These are phyloP conservation scores for Pammene fasciana DNA, from an alignment of 2,888 invertebrate genomes.

Conservation along the genomic window DNA sequence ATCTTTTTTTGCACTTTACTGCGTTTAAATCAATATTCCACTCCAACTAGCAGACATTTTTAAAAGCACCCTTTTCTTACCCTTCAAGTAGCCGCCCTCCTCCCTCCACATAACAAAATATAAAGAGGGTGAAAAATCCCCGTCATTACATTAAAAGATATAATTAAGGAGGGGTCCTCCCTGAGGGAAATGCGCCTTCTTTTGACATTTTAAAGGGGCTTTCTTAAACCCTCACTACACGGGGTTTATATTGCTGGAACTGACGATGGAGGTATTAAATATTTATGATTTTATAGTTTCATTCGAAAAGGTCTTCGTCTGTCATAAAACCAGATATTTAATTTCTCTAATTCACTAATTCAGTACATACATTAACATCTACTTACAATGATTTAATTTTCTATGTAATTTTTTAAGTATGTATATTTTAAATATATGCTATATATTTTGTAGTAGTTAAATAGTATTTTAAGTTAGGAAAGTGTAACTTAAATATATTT, in stretches of 20 bases:
- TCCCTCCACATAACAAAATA: constrained; percentile 56
- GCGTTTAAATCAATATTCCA: neutral
- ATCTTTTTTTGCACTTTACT: too few relatives aligned
- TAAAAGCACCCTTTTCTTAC: constrained; percentile 32
- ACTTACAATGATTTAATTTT: too few relatives aligned
- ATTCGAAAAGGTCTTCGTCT: neutral
- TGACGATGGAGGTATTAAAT: constrained; percentile 10
- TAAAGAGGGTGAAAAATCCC: constrained; percentile 76
- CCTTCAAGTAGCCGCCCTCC: constrained; percentile 33
- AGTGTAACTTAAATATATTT: too few relatives aligned
- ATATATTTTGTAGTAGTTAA: too few relatives aligned
- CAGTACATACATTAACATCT: too few relatives aligned
- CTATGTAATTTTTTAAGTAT: too few relatives aligned
- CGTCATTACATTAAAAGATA: constrained; percentile 82
- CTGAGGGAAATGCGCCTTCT: constrained; percentile 79
- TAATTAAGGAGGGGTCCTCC: constrained; percentile 78
- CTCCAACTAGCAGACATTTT: constrained; percentile 8
- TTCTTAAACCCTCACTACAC: constrained; percentile 65
- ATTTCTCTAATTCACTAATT: too few relatives aligned
- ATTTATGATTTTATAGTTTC: constrained; percentile 4
- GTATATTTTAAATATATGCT: too few relatives aligned
- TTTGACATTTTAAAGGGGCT: constrained; percentile 81
- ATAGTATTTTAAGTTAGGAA: too few relatives aligned
- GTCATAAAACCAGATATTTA: too few relatives aligned
- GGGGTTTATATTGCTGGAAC: constrained; percentile 32